Evolutionary conservation across 35 echinoderm and acorn worm species (phyloP).

Genomic region (Diadema setosum): DNA sequence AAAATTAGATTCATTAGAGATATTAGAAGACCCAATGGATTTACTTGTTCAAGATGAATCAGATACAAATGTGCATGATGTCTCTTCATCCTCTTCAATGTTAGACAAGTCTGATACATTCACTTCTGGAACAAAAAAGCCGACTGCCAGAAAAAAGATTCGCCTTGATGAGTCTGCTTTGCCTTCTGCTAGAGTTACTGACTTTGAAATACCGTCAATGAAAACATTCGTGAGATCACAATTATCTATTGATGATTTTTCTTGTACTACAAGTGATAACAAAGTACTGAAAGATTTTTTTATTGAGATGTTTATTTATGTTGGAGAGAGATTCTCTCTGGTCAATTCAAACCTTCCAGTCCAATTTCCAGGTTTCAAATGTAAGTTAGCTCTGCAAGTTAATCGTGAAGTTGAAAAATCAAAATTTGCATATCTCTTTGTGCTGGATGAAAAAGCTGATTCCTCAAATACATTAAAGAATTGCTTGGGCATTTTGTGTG

Average conservation of each 20-base stretch:
- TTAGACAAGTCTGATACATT: not conserved
- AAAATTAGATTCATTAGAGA: not conserved
- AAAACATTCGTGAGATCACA: not conserved
- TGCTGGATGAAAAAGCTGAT: slow-evolving; percentile 43
- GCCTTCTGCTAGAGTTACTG: not conserved
- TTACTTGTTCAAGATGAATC: not conserved
- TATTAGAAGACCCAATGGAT: not conserved
- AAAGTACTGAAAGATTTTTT: not conserved
- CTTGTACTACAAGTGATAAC: not conserved
- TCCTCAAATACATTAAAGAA: not conserved
- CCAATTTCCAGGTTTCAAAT: slow-evolving; percentile 27
- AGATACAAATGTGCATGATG: not conserved
- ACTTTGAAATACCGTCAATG: not conserved
- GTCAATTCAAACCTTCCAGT: not conserved
- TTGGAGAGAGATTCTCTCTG: not conserved
- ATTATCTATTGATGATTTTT: not conserved
- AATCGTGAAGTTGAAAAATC: slow-evolving; percentile 25
- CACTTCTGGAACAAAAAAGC: not conserved
- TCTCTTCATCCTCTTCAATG: not conserved
- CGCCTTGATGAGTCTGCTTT: not conserved
- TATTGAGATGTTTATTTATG: not conserved
- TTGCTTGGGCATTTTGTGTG: not conserved
- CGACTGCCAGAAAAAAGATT: not conserved
- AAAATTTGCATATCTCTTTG: slow-evolving; percentile 20
- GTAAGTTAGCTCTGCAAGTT: slow-evolving; percentile 11